Evolutionary conservation across 1,140 invertebrate genomes (phyloP).

Genomic region (Lasaia peninsularis): DNA sequence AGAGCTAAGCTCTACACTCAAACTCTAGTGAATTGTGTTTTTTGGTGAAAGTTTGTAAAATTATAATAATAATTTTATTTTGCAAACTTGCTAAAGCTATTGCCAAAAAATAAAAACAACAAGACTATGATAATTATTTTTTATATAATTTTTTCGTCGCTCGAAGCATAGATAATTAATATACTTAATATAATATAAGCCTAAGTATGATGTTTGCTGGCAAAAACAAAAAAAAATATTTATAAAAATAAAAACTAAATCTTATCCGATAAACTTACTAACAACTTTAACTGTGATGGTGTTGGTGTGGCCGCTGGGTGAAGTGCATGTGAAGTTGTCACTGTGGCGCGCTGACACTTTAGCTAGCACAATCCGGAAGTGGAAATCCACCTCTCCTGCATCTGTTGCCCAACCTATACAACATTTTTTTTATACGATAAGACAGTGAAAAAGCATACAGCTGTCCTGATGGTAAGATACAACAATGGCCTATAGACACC

Average conservation of each 20-base stretch:
- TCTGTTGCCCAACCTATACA: conserved; percentile 88
- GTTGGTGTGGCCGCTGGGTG: conserved; percentile 88
- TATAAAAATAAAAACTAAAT: no score
- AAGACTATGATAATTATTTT: no score
- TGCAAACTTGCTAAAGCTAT: no score
- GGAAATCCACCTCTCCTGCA: conserved; percentile 85
- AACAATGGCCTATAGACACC: no score
- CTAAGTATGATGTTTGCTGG: no score
- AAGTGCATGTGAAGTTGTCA: conserved; percentile 89
- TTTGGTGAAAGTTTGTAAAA: no score
- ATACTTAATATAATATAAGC: no score
- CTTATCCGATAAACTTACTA: conserved; percentile 77
- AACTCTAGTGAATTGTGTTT: no score
- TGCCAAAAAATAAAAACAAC: no score
- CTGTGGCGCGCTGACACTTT: conserved; percentile 89
- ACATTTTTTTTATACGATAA: conserved; percentile 5
- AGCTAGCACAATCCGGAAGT: conserved; percentile 89
- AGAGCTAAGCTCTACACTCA: no score
- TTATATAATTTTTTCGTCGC: no score
- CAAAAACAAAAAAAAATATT: conserved; percentile 3
- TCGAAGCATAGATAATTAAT: background rate
- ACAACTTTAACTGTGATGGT: conserved; percentile 87
- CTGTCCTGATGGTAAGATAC: background rate
- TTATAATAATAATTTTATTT: no score
- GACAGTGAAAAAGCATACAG: background rate